Evolutionary conservation across 2,797 vertebrate species (phyloP).

Genomic region (Cynopterus sphinx): DNA sequence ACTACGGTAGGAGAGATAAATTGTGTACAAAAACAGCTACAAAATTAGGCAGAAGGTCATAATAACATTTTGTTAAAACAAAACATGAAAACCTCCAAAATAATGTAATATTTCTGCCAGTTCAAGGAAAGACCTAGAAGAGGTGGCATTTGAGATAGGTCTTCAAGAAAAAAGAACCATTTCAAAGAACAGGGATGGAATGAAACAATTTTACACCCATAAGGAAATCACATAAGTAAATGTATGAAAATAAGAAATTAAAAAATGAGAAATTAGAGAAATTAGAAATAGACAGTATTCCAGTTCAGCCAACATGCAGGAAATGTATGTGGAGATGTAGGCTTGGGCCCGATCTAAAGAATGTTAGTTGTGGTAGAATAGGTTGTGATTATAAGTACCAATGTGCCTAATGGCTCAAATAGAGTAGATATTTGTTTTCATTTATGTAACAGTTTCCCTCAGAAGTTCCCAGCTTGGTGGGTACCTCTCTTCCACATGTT

Average conservation of each 20-base stretch:
- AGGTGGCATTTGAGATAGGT: neutral
- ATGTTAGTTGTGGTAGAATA: neutral
- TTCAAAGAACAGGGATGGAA: neutral
- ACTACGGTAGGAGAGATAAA: neutral
- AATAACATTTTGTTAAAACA: neutral
- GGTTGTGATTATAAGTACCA: neutral
- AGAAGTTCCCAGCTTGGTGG: neutral
- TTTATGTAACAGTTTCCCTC: neutral
- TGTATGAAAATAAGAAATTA: neutral
- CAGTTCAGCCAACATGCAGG: neutral
- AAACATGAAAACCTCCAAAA: neutral
- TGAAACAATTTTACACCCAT: neutral
- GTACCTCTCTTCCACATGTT: neutral
- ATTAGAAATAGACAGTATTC: neutral
- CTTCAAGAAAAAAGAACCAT: neutral
- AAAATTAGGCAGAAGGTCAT: slow-evolving; percentile 65
- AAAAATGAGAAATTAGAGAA: slow-evolving; percentile 11
- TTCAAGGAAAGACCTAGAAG: neutral
- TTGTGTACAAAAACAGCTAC: slow-evolving; percentile 48
- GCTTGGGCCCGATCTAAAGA: neutral
- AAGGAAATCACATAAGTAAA: neutral
- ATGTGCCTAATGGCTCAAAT: neutral
- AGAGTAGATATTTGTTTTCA: neutral
- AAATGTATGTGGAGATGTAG: neutral
- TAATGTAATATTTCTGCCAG: neutral